Percentiles rank a stretch among this genome's conserved stretches.
phyloP scores from a whole-genome alignment of 2,797 vertebrate genomes.

The Diceros bicornis region DNA sequence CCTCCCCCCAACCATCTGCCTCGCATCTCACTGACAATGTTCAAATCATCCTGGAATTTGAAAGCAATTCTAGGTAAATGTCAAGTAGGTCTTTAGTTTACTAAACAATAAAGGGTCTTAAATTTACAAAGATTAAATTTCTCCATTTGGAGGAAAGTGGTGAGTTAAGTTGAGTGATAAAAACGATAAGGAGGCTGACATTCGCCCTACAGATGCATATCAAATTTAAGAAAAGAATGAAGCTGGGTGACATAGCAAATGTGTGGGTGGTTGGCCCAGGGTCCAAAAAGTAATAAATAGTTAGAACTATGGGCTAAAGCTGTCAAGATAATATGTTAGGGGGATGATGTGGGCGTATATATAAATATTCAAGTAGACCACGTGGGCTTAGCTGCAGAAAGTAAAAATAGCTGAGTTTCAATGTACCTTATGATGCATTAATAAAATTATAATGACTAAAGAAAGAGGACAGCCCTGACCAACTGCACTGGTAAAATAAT shows the following conservation, averaged over 20 bases:
- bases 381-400: neutral
- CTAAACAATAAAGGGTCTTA: neutral
- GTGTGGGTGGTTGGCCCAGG: neutral
- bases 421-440: neutral
- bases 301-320: neutral
- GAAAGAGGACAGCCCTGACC: neutral
- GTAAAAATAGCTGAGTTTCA: neutral
- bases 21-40: neutral
- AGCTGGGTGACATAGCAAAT: neutral
- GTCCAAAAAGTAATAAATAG: neutral
- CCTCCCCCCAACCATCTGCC: no score
- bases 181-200: neutral
- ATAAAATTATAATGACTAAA: neutral
- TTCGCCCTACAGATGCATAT: neutral
- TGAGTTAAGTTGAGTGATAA: neutral
- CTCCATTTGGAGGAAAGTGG: neutral
- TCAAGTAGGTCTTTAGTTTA: neutral
- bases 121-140: neutral
- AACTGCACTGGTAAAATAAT: neutral
- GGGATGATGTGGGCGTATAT: neutral
- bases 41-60: neutral
- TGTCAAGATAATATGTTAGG: neutral
- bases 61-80: neutral
- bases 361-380: neutral
- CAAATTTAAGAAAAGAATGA: neutral